These are phyloP conservation scores for Polydrusus cervinus DNA, from an alignment of 2,888 invertebrate genomes.

Conservation along the genomic window DNA sequence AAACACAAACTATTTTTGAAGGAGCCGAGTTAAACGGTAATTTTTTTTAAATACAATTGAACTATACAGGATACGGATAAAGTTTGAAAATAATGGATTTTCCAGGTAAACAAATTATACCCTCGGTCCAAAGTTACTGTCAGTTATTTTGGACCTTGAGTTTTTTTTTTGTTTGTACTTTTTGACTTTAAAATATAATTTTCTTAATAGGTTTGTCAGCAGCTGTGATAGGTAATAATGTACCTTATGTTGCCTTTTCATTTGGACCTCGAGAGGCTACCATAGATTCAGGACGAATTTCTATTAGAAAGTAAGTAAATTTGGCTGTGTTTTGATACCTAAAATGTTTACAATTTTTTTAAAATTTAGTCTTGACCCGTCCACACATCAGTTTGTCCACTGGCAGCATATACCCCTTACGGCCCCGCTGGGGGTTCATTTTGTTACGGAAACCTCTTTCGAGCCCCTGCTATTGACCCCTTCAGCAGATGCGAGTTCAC, in stretches of 20 bases:
- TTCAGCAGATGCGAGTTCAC: constrained; percentile 32
- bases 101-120: too few relatives aligned
- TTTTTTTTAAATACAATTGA: background rate
- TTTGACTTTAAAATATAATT: too few relatives aligned
- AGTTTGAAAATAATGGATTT: too few relatives aligned
- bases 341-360: background rate
- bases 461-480: constrained; percentile 44
- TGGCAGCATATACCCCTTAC: constrained; percentile 48
- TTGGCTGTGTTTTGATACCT: background rate
- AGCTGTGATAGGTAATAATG: constrained; percentile 57
- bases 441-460: constrained; percentile 35
- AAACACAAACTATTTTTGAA: constrained; percentile 62
- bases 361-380: constrained; percentile 26
- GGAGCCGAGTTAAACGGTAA: constrained; percentile 52
- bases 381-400: constrained; percentile 26
- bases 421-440: constrained; percentile 36
- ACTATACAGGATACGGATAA: too few relatives aligned
- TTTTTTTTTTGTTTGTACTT: too few relatives aligned
- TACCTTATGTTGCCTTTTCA: constrained; percentile 65
- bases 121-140: too few relatives aligned
- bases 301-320: constrained; percentile 63
- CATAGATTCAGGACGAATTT: constrained; percentile 64
- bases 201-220: constrained; percentile 60
- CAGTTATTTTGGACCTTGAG: too few relatives aligned
- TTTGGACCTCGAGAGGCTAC: constrained; percentile 64